Evolutionary conservation across 2,797 vertebrate genomes (phyloP).

Genomic region (Poecilia picta): DNA sequence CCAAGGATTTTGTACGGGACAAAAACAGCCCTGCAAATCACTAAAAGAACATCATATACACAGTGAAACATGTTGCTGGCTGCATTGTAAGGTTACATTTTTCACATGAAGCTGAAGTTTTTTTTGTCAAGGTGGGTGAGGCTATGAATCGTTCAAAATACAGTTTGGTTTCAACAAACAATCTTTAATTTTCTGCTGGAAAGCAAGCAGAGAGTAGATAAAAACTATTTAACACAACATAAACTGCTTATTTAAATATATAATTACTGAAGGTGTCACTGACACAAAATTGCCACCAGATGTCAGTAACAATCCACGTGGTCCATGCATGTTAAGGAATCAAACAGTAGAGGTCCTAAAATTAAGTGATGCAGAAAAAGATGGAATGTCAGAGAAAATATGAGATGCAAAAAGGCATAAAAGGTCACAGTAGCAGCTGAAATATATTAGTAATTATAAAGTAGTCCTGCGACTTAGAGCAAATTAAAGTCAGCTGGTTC

Average conservation of each 20-base stretch:
- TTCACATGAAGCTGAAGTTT: not conserved
- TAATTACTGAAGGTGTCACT: not conserved
- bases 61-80: not conserved
- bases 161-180: not conserved
- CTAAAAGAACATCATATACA: not conserved
- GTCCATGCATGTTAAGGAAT: not conserved
- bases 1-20: not conserved
- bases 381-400: not conserved
- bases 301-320: not conserved
- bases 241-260: not conserved
- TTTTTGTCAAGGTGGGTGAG: not conserved
- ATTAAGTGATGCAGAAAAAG: not conserved
- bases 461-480: not conserved
- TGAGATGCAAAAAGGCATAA: not conserved
- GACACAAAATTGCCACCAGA: not conserved
- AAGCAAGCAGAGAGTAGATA: not conserved
- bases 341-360: not conserved
- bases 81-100: not conserved
- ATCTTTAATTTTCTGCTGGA: not conserved
- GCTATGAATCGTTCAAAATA: not conserved
- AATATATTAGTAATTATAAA: not conserved
- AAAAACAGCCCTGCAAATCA: not conserved
- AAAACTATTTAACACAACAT: not conserved
- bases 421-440: not conserved
- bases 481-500: not conserved